These are phyloP conservation scores for Arrhopalites spinosus DNA, from an alignment of 2,888 invertebrate species.

Conservation along the genomic window DNA sequence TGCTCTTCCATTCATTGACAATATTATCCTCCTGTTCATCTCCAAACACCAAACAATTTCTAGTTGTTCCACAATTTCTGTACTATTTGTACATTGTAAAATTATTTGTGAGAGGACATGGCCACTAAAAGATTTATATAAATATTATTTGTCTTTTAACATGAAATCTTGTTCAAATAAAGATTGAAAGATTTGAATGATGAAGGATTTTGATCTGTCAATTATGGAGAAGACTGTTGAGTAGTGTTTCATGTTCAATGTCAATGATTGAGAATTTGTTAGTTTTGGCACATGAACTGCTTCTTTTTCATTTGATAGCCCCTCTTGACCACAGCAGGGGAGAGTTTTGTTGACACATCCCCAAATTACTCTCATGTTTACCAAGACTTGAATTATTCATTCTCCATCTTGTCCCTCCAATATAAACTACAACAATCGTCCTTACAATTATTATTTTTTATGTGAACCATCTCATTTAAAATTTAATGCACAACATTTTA, in stretches of 20 bases:
- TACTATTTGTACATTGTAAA: too few relatives aligned
- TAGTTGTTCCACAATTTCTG: too few relatives aligned
- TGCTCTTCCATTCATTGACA: background rate
- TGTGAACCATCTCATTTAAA: too few relatives aligned
- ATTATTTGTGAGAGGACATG: too few relatives aligned
- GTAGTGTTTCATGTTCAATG: slow-evolving; percentile 30
- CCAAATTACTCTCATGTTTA: too few relatives aligned
- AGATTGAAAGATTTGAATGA: background rate
- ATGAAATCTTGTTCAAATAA: too few relatives aligned
- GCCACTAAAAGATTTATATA: too few relatives aligned
- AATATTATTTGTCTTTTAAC: too few relatives aligned
- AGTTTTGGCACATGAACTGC: slow-evolving; percentile 29
- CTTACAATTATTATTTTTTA: too few relatives aligned
- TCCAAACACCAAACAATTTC: too few relatives aligned
- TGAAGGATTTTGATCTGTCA: background rate
- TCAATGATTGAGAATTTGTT: slow-evolving; percentile 1
- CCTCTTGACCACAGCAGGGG: background rate
- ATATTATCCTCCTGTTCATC: too few relatives aligned
- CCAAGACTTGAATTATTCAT: background rate
- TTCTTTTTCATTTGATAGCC: slow-evolving; percentile 12
- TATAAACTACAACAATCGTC: background rate
- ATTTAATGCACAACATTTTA: too few relatives aligned
- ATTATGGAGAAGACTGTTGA: background rate
- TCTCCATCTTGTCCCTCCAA: background rate
- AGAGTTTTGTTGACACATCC: background rate